Evolutionary conservation across 2,113 vertebrate genomes (phyloP), one percentile per base, ranked within the genome.

Genomic region (Aphyosemion australe): DNA sequence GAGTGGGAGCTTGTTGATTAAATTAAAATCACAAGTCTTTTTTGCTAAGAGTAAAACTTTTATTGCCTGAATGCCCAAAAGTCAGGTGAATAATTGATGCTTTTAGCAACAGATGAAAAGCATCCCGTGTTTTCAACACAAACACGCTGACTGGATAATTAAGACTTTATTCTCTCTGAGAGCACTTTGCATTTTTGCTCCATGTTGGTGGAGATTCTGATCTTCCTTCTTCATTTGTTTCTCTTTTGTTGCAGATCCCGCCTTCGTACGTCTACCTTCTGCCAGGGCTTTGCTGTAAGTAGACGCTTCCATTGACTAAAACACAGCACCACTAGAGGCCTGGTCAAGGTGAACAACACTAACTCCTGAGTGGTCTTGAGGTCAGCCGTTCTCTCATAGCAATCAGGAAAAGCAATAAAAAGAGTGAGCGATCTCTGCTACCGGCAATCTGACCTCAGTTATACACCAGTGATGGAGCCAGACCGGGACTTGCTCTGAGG

Each of bases 221-320:
- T n/a, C n/a, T n/a, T n/a, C n/a, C n/a, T n/a, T n/a, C n/a, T n/a
- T n/a, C n/a, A n/a, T n/a, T n/a, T n/a, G n/a, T n/a, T n/a, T n/a
- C n/a, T n/a, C n/a, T n/a, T n/a, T n/a, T n/a, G n/a, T 26, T 26
- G 26, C 26, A 26, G 26, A 26, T n/a, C 26, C 26, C 26, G 26
- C 5, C 26, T 26, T 26, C 26, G 3, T 26, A n/a, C 26, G 26
- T 26, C 26, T 26, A 26, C 26, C 26, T 65, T 69, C 68, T 53
- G 71, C 74, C 63, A 42, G 84, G 66, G 66, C 84, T 90, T 88
- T 89, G 84, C 89, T 83, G n/a, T n/a, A n/a, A n/a, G 80, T 55
- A 80, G 81, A 83, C 87, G 78, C 83, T 82, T 74, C 61, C 74
- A 71, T 74, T 72, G 82, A 70, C 65, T 18, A 16, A 81, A 79